phyloP scores from a whole-genome alignment of 2,797 vertebrate species.

The Tenualosa ilisha region DNA sequence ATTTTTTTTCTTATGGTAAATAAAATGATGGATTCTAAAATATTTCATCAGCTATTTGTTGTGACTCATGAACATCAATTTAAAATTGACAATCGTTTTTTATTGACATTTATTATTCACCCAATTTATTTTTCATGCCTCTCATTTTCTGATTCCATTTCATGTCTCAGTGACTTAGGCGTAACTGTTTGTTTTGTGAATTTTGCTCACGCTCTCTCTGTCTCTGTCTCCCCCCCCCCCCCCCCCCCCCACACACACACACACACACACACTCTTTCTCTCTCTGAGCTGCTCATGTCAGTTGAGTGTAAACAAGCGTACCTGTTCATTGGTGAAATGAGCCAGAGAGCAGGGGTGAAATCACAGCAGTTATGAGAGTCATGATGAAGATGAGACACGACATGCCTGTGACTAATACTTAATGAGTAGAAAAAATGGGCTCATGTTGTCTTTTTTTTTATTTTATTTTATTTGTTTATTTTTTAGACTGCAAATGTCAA shows the following conservation, averaged over 20 bases:
- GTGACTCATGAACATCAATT: too few relatives aligned
- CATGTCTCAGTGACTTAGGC: neutral
- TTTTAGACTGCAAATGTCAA: constrained; percentile 5
- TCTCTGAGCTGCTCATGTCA: neutral
- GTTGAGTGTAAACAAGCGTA: constrained; percentile 28
- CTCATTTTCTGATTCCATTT: constrained; percentile 1
- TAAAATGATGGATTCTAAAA: neutral
- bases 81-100: neutral
- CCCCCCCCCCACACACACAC: too few relatives aligned
- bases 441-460: neutral
- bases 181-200: constrained; percentile 11
- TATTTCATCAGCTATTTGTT: neutral
- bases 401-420: neutral
- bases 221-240: neutral
- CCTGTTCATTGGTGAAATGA: constrained; percentile 37
- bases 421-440: neutral
- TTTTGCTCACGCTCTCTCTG: neutral
- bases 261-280: neutral
- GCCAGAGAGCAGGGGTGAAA: constrained; percentile 12
- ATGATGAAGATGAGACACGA: constrained; percentile 5
- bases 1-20: neutral
- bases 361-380: neutral
- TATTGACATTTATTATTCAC: neutral
- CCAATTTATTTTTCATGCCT: neutral
- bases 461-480: neutral